Evolutionary conservation across 2,797 vertebrate genomes (phyloP), one percentile per base, ranked within the genome.

Genomic region (Stomatorhinus walkeri): DNA sequence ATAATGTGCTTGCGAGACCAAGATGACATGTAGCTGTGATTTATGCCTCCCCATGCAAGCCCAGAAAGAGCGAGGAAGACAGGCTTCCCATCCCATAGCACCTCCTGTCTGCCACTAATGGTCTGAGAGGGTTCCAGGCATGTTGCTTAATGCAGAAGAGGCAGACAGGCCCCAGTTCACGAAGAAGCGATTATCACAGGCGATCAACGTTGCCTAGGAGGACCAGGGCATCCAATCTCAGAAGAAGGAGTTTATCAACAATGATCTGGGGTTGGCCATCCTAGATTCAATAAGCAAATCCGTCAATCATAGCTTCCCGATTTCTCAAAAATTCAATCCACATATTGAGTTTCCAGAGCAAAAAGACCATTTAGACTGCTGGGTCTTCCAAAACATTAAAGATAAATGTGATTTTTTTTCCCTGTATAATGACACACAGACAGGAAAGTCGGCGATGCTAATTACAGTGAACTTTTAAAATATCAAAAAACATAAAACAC

Each of bases 271-370:
- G 5, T 46, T 46, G 76, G 76, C 40, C 36, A 22, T 46, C 76
- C 76, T 46, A 40, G 46, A 81, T 81, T 81, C 76, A 81, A 81
- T 46, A 81, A 72, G 28, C 64, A 72, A 72, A 72, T 72, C 64
- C 5, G 64, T 72, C 64, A 72, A 72, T 72, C 64, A 72, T 36
- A 36, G 64, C 32, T 72, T 36, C 64, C 64, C 4, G 64, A 72
- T 72, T 72, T 72, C 64, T 72, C 64, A 72, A 72, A 72, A 72
- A 72, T 72, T 72, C 64, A 32, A 3, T 0, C 0, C 24, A 14
- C 61, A 10, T 72, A 36, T 32, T 72, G 64, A 72, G 64, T 36
- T 72, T 36, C 32, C 64, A 4, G 14, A 36, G 64, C 28, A 72
- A 72, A 68, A 68, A 68, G 64, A 32, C 32, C 10, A 14, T 68